Conservation (phyloP, 2,797 vertebrate genomes). For the Lepilemur septentrionalis region DNA sequence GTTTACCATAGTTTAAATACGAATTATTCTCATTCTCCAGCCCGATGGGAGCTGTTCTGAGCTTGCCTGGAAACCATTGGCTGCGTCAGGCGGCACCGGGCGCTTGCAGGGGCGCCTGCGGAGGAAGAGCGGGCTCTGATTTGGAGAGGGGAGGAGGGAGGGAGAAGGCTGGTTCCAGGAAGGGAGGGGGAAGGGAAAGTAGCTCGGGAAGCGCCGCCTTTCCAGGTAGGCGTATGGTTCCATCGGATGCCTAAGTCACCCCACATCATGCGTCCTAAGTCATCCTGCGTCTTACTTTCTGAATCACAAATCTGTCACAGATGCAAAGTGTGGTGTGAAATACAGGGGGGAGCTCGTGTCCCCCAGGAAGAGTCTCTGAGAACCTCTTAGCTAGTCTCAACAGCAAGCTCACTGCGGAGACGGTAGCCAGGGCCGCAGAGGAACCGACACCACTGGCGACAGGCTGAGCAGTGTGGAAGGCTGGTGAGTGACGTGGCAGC, state of each 20-base stretch:
- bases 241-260: rapidly evolving
- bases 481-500: rapidly evolving
- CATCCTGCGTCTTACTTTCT: not conserved
- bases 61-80: not conserved
- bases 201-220: not conserved
- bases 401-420: not conserved
- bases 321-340: not conserved
- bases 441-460: rapidly evolving
- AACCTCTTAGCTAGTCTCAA: not conserved
- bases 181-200: not conserved
- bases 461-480: too few relatives aligned
- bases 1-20: not conserved
- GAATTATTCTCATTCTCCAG: not conserved
- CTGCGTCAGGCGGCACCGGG: not conserved
- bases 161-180: not conserved
- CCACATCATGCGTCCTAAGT: rapidly evolving
- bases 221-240: too few relatives aligned
- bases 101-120: rapidly evolving
- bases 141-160: rapidly evolving
- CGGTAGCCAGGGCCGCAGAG: not conserved
- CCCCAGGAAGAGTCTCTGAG: not conserved
- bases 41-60: not conserved
- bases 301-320: not conserved
- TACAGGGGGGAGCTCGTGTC: rapidly evolving
- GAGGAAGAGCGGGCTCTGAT: not conserved